Conservation (phyloP, 2,113 vertebrate species). For the Crotophaga sulcirostris region DNA sequence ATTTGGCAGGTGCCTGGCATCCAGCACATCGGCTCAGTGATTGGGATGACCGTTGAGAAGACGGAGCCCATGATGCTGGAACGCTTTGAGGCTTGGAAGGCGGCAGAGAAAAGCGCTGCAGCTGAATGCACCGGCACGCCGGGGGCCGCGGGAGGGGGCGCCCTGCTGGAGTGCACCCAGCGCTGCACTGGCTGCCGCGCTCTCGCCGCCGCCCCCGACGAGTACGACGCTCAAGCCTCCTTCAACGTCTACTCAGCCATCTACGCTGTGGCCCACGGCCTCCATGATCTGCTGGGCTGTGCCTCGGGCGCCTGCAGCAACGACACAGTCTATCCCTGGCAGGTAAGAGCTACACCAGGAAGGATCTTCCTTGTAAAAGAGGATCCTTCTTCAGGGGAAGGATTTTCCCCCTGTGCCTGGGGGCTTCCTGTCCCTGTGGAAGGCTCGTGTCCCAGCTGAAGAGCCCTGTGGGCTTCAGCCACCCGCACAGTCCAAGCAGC, state of each 20-base stretch:
- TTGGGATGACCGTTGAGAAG: slow-evolving; percentile 76
- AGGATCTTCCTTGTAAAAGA: background rate
- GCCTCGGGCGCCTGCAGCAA: slow-evolving; percentile 57
- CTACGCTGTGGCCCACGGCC: slow-evolving; percentile 77
- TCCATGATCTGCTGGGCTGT: slow-evolving; percentile 81
- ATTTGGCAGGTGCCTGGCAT: slow-evolving; percentile 70
- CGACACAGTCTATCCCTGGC: slow-evolving; percentile 74
- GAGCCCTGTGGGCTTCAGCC: background rate
- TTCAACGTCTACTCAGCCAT: slow-evolving; percentile 77
- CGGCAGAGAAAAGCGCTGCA: accelerated
- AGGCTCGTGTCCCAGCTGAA: background rate
- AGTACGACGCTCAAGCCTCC: slow-evolving; percentile 45
- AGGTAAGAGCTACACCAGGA: slow-evolving; percentile 63
- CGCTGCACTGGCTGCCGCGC: slow-evolving; percentile 54
- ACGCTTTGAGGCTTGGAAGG: slow-evolving; percentile 66
- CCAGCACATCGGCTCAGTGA: slow-evolving; percentile 67
- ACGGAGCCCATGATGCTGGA: background rate
- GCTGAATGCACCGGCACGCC: background rate
- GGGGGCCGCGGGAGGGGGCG: accelerated
- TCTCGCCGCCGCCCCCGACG: accelerated
- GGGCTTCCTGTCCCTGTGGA: background rate
- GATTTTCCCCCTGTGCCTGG: no score
- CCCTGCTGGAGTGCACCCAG: slow-evolving; percentile 65
- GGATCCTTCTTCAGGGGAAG: background rate
- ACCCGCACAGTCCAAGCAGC: background rate